A percentile compares a stretch with the other conserved stretches of the same genome.
Conservation (phyloP, 2,797 vertebrate species). For the Uromys caudimaculatus region DNA sequence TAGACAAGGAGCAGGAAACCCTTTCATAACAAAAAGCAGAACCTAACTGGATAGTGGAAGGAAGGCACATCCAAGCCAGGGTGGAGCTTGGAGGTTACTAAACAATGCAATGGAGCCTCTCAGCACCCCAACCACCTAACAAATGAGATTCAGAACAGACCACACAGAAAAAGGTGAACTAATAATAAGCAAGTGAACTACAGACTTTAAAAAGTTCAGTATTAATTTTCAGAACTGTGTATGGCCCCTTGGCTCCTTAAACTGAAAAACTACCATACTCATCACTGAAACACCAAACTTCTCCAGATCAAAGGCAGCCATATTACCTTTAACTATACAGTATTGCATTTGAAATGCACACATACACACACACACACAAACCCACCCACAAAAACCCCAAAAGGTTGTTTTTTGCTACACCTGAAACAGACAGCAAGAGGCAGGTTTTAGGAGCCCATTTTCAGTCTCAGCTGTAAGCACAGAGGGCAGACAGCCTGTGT, state of each 20-base stretch:
- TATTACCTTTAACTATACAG: constrained; percentile 23
- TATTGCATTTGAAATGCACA: neutral
- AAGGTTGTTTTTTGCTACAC: neutral
- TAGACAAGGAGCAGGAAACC: constrained; percentile 35
- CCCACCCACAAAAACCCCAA: neutral
- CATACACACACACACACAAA: neutral
- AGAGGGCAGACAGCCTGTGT: constrained; percentile 61
- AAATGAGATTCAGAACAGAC: constrained; percentile 5
- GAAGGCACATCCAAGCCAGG: neutral
- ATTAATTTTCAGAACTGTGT: constrained; percentile 35
- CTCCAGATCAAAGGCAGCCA: neutral
- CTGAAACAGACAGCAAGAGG: constrained; percentile 31
- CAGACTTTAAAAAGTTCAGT: constrained; percentile 29
- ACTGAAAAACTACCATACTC: neutral
- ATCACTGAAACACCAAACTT: constrained; percentile 38
- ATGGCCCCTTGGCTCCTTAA: neutral
- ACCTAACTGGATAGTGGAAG: neutral
- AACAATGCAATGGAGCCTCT: constrained; percentile 8
- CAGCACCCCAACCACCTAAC: neutral
- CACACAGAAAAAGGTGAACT: neutral
- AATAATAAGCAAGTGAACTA: neutral
- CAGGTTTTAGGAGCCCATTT: neutral
- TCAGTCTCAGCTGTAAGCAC: constrained; percentile 74
- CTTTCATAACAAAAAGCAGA: constrained; percentile 38
- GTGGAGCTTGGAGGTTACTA: neutral